These are phyloP conservation scores for Acanthopagrus latus DNA, from an alignment of 2,797 vertebrate genomes.

Conservation along the genomic window DNA sequence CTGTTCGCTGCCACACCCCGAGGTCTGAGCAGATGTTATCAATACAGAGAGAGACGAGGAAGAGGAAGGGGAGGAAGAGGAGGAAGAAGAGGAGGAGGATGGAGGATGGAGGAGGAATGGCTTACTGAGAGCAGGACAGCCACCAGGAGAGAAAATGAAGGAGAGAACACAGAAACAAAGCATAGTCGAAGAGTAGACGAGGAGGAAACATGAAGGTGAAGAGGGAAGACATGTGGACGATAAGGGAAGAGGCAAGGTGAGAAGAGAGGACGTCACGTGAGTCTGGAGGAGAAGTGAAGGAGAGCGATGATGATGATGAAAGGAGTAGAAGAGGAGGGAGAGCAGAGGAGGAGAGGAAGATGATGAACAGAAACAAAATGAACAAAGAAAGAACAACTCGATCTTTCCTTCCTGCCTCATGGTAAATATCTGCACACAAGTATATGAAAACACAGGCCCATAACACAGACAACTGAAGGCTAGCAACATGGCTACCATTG, in stretches of 20 bases:
- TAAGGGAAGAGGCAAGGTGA: neutral
- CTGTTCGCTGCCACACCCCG: slow-evolving; percentile 48
- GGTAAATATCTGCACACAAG: no score
- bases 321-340: neutral
- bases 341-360: neutral
- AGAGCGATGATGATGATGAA: neutral
- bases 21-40: slow-evolving; percentile 42
- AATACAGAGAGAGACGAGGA: slow-evolving; percentile 14
- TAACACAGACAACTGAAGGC: neutral
- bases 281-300: neutral
- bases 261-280: neutral
- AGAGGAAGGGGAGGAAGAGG: neutral
- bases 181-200: neutral
- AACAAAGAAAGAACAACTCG: neutral
- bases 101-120: neutral
- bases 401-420: neutral
- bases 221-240: neutral
- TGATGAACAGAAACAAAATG: neutral
- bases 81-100: slow-evolving; percentile 26
- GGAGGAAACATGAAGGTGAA: accelerated
- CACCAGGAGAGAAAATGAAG: neutral
- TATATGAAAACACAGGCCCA: neutral
- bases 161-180: neutral
- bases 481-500: neutral
- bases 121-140: neutral